Evolutionary conservation across 2,113 vertebrate genomes (phyloP), one percentile per base, ranked within the genome.

Genomic region (Pteropus alecto): DNA sequence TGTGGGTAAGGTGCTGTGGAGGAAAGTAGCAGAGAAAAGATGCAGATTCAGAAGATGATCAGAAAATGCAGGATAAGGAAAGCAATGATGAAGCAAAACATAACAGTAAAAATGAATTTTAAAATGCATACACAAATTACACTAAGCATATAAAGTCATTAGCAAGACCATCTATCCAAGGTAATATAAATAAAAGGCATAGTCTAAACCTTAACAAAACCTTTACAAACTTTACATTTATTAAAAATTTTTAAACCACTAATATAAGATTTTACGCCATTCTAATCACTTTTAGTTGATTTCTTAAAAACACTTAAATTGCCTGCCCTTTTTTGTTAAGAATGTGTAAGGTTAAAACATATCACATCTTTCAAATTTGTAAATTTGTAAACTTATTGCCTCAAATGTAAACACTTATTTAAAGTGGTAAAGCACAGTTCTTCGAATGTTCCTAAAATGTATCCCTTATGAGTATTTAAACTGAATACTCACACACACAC

Each of bases 1-100:
- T 98, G 98, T 88, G 98, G 98, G 98, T 93, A 98, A 98, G 97
- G 99, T 99, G 98, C 98, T 99, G 99, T 95, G 98, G 98, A 99
- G 98, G 98, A 98, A 99, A 98, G 98, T 98, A 98, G 98, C 98
- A 98, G 98, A 98, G 98, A 96, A 99, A 97, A 98, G 98, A 99
- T 98, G 98, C 83, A 98, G 97, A 91, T 97, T 98, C 98, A 99
- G 98, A 99, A 98, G 98, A 98, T 98, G 98, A 97, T 82, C 97
- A 98, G 98, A 98, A 97, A 98, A 98, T 77, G 96, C 63, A 92
- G 93, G 97, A 48, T 58, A 97, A 98, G 97, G 97, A 98, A 98
- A 98, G 95, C 97, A 98, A 98, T 93, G 98, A 98, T 94, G 97
- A 99, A 98, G 97, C 95, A 89, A 97, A 97, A 98, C 88, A 51